Base-by-base conservation (phyloP, 2,888 invertebrate genomes). In the Physocephala rufipes region DNA sequence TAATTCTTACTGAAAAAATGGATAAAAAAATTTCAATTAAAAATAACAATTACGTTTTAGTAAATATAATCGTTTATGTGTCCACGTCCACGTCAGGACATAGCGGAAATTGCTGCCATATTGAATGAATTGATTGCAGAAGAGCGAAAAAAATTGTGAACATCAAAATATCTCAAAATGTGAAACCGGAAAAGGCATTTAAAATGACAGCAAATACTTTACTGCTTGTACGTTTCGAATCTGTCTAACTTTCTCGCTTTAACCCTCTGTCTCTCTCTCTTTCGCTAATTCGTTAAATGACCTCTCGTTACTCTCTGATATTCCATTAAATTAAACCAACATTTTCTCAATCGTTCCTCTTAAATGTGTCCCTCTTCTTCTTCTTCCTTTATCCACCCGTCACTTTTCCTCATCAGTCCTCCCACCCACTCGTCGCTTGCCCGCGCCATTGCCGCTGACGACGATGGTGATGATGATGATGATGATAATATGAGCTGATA, bases 181-280 rank as follows among this genome's bases (percentile, higher is more conserved):
- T 58, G 70, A 24, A 49, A 70, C 65, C 70, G 70, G 70, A 65
- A 70, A 65, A 19, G 59, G 21, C 65, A 70, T 65, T 65, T 70
- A 70, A 36, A 70, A 58, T 65, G 70, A 26, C 63, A 59, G 49
- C 67, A 51, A 70, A 65, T 58, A 65, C 65, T 70, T 67, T 62
- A 30, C 51, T n/a, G 19, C 28, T 45, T 26, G 1, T 13, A 16
- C 21, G 36, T 69, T 69, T 59, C 24, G 43, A 30, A 13, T 45
- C 62, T 21, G 16, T 13, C 43, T n/a, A 28, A 55, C 1, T 55
- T 55, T 55, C 26, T 55, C 4, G 26, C 55, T 19, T 7, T 5
- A 51, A 16, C 21, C 9, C 4, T 24, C 47, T n/a, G n/a, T n/a
- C n/a, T n/a, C n/a, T n/a, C n/a, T n/a, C n/a, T n/a, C n/a, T n/a